A percentile compares a stretch with the other conserved stretches of the same genome.
Evolutionary conservation across 2,888 invertebrate genomes (phyloP).

Genomic region (Zaprionus lineosus): DNA sequence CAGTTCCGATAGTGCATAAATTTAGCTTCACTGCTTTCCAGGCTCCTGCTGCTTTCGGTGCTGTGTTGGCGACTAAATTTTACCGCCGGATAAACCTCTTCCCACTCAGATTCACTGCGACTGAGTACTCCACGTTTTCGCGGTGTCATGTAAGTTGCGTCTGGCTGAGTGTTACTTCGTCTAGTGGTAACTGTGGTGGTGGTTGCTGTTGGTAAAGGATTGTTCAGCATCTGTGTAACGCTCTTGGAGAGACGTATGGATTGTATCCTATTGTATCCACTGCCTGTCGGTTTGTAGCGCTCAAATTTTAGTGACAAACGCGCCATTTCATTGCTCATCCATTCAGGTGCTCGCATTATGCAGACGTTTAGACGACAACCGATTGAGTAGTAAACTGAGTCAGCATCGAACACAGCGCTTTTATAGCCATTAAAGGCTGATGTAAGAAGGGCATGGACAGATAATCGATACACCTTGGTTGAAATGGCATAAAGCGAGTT

Average conservation of each 20-base stretch:
- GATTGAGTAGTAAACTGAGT: slow-evolving; percentile 52
- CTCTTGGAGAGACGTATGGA: slow-evolving; percentile 80
- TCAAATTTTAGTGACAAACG: slow-evolving; percentile 76
- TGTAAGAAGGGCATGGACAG: slow-evolving; percentile 34
- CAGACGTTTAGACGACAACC: slow-evolving; percentile 3
- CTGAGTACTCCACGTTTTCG: slow-evolving; percentile 69
- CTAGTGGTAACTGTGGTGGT: neutral
- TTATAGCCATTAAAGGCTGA: slow-evolving; percentile 53
- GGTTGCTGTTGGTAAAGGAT: slow-evolving; percentile 66
- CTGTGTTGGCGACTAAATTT: slow-evolving; percentile 57
- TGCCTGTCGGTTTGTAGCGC: slow-evolving; percentile 78
- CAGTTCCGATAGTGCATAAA: slow-evolving; percentile 80
- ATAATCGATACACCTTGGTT: slow-evolving; percentile 53
- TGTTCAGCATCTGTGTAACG: slow-evolving; percentile 81
- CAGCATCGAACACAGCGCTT: slow-evolving; percentile 31
- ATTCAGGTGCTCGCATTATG: slow-evolving; percentile 76
- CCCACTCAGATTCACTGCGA: slow-evolving; percentile 74
- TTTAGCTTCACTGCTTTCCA: slow-evolving; percentile 45
- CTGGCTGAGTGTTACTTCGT: slow-evolving; percentile 13
- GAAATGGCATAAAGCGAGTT: slow-evolving; percentile 50
- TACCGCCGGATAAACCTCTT: slow-evolving; percentile 77
- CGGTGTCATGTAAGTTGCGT: slow-evolving; percentile 46
- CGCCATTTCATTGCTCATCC: slow-evolving; percentile 80
- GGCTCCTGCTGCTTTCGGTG: slow-evolving; percentile 47
- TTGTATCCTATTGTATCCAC: slow-evolving; percentile 81